A percentile compares a stretch with the other conserved stretches of the same genome.
phyloP scores from a whole-genome alignment of 2,797 vertebrate species.

The Erithacus rubecula region DNA sequence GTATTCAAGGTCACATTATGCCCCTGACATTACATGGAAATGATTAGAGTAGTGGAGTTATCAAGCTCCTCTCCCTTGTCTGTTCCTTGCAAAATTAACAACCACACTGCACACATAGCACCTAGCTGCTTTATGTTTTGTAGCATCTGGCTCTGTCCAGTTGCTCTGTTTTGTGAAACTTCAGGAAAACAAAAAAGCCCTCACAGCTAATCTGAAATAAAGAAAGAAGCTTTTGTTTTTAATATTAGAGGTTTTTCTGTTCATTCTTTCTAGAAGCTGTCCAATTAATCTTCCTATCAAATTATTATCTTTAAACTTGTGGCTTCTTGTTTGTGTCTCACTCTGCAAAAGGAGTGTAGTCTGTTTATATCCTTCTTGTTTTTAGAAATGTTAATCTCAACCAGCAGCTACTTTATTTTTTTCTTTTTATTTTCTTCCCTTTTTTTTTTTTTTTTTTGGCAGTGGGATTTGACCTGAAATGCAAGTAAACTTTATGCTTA shows the following conservation, averaged over 20 bases:
- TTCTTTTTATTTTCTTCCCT: neutral
- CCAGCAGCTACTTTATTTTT: neutral
- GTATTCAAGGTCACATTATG: neutral
- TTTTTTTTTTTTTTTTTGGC: neutral
- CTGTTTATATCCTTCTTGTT: neutral
- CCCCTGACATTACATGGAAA: neutral
- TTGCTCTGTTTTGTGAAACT: neutral
- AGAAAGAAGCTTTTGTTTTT: neutral
- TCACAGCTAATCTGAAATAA: neutral
- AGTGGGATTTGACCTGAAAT: neutral
- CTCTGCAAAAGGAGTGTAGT: neutral
- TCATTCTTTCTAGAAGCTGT: neutral
- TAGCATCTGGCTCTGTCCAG: neutral
- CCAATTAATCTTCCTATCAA: neutral
- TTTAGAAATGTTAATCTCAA: neutral
- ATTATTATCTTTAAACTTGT: neutral
- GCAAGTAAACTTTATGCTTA: neutral
- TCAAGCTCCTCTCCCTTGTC: neutral
- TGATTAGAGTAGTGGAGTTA: neutral
- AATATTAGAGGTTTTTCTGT: neutral
- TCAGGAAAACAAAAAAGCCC: neutral
- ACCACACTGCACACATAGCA: neutral
- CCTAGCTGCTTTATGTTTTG: neutral
- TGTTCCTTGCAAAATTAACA: neutral
- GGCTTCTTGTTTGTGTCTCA: neutral